These are phyloP conservation scores for Eulemur rufifrons DNA, from an alignment of 2,113 vertebrate genomes.

Conservation along the genomic window DNA sequence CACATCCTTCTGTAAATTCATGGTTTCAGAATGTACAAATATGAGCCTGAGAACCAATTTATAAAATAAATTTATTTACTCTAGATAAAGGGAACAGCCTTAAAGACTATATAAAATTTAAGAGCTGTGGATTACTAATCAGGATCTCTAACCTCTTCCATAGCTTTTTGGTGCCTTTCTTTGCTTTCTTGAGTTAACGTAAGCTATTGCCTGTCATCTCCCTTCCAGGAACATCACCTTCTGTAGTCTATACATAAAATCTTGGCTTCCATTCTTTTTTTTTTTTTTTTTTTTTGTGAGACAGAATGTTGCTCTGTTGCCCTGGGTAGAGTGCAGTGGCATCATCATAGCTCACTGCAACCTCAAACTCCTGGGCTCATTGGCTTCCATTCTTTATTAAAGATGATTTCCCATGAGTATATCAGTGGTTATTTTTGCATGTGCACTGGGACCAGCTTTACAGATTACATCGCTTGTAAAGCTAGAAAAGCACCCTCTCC, in stretches of 20 bases:
- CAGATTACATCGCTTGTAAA: not conserved
- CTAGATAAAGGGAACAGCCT: not conserved
- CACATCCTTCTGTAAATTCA: not conserved
- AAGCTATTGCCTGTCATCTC: not conserved
- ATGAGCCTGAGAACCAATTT: not conserved
- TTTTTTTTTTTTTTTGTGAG: too few relatives aligned
- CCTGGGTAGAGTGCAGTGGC: too few relatives aligned
- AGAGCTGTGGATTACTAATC: not conserved
- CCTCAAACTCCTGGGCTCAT: too few relatives aligned
- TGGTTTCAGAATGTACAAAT: not conserved
- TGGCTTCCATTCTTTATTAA: not conserved
- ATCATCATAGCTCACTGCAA: too few relatives aligned
- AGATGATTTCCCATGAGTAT: not conserved
- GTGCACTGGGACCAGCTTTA: not conserved
- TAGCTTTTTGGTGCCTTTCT: not conserved
- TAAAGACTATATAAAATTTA: not conserved
- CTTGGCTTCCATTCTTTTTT: not conserved
- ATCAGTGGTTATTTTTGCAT: not conserved
- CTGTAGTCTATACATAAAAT: not conserved
- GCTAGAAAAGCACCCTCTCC: not conserved
- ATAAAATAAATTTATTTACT: not conserved
- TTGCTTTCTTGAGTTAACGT: not conserved
- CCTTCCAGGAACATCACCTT: not conserved
- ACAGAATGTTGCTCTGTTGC: too few relatives aligned
- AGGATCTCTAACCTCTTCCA: not conserved